These are phyloP conservation scores for Myxocyprinus asiaticus DNA, from an alignment of 2,113 vertebrate species.

Conservation along the genomic window DNA sequence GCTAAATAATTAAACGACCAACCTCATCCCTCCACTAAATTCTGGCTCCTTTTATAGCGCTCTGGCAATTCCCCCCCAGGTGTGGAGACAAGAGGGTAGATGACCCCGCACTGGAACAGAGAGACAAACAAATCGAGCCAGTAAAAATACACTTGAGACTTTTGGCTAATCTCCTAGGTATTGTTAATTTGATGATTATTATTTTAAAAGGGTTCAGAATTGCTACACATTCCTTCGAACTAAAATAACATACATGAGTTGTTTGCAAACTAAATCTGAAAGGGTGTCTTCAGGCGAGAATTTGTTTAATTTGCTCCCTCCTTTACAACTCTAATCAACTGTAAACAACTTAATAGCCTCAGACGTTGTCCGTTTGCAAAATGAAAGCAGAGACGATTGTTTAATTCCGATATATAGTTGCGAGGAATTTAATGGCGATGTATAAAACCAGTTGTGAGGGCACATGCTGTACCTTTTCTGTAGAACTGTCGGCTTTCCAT, in stretches of 20 bases:
- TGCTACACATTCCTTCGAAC: constrained; percentile 33
- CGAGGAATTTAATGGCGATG: no score
- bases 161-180: not conserved
- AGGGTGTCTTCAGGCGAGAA: not conserved
- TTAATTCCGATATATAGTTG: no score
- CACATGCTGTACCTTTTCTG: constrained; percentile 63
- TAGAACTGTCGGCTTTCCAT: constrained; percentile 37
- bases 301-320: not conserved
- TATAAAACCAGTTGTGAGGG: constrained; percentile 43
- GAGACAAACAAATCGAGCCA: constrained; percentile 5
- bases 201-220: constrained; percentile 1
- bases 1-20: constrained; percentile 62
- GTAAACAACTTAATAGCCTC: not conserved
- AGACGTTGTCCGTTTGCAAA: not conserved
- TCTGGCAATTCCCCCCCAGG: constrained; percentile 2
- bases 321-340: constrained; percentile 1
- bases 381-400: not conserved
- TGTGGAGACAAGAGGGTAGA: constrained; percentile 5
- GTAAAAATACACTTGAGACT: constrained; percentile 7
- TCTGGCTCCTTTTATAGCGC: constrained; percentile 29
- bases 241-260: not conserved
- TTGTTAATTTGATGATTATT: constrained; percentile 17
- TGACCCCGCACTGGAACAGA: not conserved
- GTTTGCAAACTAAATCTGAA: constrained; percentile 9
- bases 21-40: constrained; percentile 49